These are phyloP conservation scores for Megalops atlanticus DNA, from an alignment of 2,113 vertebrate species.

Conservation along the genomic window DNA sequence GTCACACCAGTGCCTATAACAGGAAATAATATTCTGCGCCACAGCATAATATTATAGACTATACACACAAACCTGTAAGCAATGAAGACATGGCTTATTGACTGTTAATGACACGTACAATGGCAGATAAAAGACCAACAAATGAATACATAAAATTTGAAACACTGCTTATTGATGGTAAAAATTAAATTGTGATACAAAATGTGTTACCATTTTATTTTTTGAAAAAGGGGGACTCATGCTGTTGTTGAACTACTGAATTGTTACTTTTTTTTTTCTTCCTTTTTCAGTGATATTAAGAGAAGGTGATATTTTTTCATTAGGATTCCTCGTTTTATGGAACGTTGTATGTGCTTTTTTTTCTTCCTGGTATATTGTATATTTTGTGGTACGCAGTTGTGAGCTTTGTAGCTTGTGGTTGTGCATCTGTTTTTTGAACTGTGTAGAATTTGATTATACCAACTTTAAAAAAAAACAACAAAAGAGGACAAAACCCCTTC, in stretches of 20 bases:
- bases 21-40: background rate
- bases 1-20: background rate
- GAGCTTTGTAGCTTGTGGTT: constrained; percentile 69
- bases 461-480: constrained; percentile 54
- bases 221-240: constrained; percentile 47
- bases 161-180: constrained; percentile 47
- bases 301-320: constrained; percentile 41
- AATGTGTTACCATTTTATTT: constrained; percentile 42
- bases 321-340: constrained; percentile 45
- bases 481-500: constrained; percentile 45
- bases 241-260: constrained; percentile 72
- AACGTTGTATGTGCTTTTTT: constrained; percentile 59
- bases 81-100: constrained; percentile 43
- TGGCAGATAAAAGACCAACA: constrained; percentile 42
- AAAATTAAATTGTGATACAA: constrained; percentile 48
- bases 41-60: constrained; percentile 32
- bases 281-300: constrained; percentile 49
- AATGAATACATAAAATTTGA: constrained; percentile 39
- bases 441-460: constrained; percentile 70
- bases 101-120: constrained; percentile 55
- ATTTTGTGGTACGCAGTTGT: constrained; percentile 75
- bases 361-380: constrained; percentile 67
- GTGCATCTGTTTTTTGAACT: constrained; percentile 61
- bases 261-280: constrained; percentile 44
- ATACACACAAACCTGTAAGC: constrained; percentile 37